These are phyloP conservation scores for Notodonta ziczac DNA, from an alignment of 2,888 invertebrate species.

Conservation along the genomic window DNA sequence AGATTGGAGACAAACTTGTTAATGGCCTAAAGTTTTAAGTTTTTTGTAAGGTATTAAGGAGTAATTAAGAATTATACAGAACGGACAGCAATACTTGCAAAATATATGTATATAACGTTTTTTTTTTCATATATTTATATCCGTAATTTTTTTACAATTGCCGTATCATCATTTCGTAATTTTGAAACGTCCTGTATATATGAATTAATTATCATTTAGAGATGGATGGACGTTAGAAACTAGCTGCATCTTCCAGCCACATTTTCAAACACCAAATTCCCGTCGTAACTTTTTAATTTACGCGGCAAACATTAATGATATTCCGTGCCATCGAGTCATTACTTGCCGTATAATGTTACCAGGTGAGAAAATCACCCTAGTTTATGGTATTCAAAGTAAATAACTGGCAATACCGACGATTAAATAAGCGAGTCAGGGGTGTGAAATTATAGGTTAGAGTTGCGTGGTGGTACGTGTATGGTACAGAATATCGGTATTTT, in stretches of 20 bases:
- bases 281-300: background rate
- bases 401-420: slow-evolving; percentile 20
- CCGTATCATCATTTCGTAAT: too few relatives aligned
- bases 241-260: background rate
- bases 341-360: slow-evolving; percentile 29
- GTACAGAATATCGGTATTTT: background rate
- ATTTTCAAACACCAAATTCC: background rate
- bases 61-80: too few relatives aligned
- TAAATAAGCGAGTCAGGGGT: slow-evolving; percentile 24
- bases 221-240: too few relatives aligned
- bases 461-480: slow-evolving; percentile 10
- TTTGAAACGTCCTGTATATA: too few relatives aligned
- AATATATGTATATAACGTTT: too few relatives aligned
- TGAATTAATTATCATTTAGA: too few relatives aligned
- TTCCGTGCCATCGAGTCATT: slow-evolving; percentile 47
- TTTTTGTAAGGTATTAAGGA: background rate
- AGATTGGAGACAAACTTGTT: background rate
- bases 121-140: too few relatives aligned
- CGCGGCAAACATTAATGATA: slow-evolving; percentile 13
- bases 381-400: slow-evolving; percentile 37
- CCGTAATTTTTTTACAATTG: too few relatives aligned
- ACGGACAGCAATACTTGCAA: too few relatives aligned
- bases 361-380: slow-evolving; percentile 38
- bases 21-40: too few relatives aligned
- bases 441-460: slow-evolving; percentile 27